Evolutionary conservation across 2,113 vertebrate genomes (phyloP).

Genomic region (Prietella phreatophila): DNA sequence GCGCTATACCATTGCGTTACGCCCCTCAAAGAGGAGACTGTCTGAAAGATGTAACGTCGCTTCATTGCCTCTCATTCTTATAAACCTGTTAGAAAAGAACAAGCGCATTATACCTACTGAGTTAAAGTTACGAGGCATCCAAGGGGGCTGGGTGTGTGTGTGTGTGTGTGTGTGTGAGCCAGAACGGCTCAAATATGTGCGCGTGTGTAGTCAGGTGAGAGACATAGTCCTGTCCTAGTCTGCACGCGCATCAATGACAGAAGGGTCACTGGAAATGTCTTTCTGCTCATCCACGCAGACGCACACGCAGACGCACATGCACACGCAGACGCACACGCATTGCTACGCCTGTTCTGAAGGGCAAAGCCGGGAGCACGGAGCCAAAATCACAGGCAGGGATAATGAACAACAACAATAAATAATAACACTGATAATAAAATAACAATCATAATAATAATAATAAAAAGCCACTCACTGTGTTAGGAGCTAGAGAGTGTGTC

Average conservation of each 20-base stretch:
- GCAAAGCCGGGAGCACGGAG: constrained; percentile 63
- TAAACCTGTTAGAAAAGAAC: neutral
- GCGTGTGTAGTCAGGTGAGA: constrained; percentile 32
- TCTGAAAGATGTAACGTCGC: neutral
- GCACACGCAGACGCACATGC: neutral
- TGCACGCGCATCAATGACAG: constrained; percentile 76
- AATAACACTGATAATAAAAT: neutral
- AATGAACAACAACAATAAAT: neutral
- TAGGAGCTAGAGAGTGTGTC: constrained; percentile 62
- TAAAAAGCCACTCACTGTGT: constrained; percentile 64
- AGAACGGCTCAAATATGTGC: constrained; percentile 28
- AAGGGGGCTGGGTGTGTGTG: neutral
- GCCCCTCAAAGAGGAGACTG: constrained; percentile 14
- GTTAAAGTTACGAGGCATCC: constrained; percentile 22
- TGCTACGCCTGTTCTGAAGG: constrained; percentile 64
- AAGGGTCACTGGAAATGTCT: constrained; percentile 65
- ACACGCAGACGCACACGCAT: neutral
- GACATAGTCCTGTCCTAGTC: constrained; percentile 33
- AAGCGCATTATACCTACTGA: neutral
- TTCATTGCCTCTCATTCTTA: neutral
- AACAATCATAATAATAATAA: neutral
- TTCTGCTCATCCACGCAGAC: neutral
- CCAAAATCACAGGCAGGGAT: constrained; percentile 34
- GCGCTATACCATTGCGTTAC: neutral
- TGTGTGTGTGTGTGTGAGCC: constrained; percentile 26